These are phyloP conservation scores for Copidosoma floridanum DNA, from an alignment of 1,140 invertebrate genomes.

Conservation along the genomic window DNA sequence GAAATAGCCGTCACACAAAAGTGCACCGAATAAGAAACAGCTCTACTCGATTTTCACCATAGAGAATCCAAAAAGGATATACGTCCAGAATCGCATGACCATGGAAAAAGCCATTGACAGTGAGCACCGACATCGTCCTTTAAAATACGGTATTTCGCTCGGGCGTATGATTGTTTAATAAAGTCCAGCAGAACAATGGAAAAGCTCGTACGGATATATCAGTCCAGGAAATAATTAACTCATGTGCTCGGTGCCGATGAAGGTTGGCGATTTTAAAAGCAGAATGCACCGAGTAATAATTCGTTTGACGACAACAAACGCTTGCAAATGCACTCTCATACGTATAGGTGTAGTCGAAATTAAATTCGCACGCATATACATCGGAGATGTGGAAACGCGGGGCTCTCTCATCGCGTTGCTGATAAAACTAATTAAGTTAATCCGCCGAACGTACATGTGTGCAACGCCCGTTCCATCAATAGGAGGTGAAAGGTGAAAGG, in stretches of 20 bases:
- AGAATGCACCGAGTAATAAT: neutral
- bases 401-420: neutral
- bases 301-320: constrained; percentile 1
- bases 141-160: no score
- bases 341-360: constrained; percentile 5
- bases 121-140: no score
- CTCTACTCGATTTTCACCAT: no score
- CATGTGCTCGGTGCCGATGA: neutral
- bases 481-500: constrained; percentile 20
- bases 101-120: no score
- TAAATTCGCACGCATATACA: neutral
- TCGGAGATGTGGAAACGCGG: neutral
- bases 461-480: constrained; percentile 9
- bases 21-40: no score
- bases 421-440: constrained; percentile 30
- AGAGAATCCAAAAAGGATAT: no score
- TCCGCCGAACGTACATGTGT: constrained; percentile 2
- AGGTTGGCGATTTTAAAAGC: neutral
- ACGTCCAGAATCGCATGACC: no score
- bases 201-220: neutral
- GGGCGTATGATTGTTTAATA: neutral
- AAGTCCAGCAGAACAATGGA: no score
- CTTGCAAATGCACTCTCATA: no score
- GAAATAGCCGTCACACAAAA: no score
- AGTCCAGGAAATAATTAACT: constrained; percentile 13